phyloP scores from a whole-genome alignment of 2,888 invertebrate genomes.

The Drosophila sordidula region DNA sequence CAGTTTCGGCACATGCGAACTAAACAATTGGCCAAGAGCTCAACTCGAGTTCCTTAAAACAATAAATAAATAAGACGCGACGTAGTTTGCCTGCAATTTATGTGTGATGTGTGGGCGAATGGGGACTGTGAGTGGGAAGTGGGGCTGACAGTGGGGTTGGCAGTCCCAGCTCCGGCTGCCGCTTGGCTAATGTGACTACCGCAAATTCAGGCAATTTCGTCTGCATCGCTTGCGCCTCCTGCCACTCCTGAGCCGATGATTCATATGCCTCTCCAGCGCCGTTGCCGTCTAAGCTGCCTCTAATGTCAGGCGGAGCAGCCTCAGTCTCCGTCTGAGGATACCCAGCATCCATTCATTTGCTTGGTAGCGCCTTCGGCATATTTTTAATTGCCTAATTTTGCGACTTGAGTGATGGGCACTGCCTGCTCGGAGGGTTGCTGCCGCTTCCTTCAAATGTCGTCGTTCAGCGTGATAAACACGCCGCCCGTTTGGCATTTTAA shows the following conservation, averaged over 20 bases:
- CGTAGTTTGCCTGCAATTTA: slow-evolving; percentile 55
- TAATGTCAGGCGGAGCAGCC: slow-evolving; percentile 45
- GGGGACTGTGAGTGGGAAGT: not conserved
- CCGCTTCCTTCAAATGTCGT: slow-evolving; percentile 61
- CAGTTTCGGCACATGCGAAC: slow-evolving; percentile 19
- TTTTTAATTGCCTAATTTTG: slow-evolving; percentile 85
- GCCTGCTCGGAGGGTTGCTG: slow-evolving; percentile 65
- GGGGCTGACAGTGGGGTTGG: not conserved
- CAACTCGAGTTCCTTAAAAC: slow-evolving; percentile 22
- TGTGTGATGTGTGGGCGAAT: slow-evolving; percentile 23
- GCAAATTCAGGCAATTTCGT: slow-evolving; percentile 63
- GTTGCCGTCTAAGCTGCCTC: slow-evolving; percentile 54
- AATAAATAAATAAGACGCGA: slow-evolving; percentile 53
- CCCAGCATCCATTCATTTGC: slow-evolving; percentile 65
- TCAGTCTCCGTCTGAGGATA: slow-evolving; percentile 8
- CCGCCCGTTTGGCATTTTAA: slow-evolving; percentile 78
- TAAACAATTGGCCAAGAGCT: slow-evolving; percentile 13
- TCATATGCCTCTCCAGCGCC: slow-evolving; percentile 57
- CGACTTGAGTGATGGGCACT: slow-evolving; percentile 83
- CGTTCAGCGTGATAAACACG: slow-evolving; percentile 82
- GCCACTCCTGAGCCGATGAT: slow-evolving; percentile 70
- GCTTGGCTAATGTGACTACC: slow-evolving; percentile 57
- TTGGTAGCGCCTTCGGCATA: slow-evolving; percentile 83
- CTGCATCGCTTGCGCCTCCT: slow-evolving; percentile 30
- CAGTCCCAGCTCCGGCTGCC: slow-evolving; percentile 6